A percentile compares a stretch with the other conserved stretches of the same genome.
Evolutionary conservation across 2,888 invertebrate species (phyloP).

Genomic region (Cyclophora punctaria): DNA sequence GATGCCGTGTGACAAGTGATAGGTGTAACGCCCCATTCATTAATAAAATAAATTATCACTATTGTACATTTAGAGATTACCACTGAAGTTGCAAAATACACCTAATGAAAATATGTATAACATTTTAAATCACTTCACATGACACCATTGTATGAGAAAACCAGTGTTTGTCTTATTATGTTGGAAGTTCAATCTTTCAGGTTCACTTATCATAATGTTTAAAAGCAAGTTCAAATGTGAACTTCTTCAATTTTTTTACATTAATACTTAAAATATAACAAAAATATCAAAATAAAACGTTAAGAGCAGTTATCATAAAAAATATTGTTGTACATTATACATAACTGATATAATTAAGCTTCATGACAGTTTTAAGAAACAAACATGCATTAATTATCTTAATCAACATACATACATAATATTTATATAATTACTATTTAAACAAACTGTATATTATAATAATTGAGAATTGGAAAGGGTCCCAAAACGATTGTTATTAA

Average conservation of each 20-base stretch:
- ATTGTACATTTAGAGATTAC: too few species aligned
- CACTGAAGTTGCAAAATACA: too few species aligned
- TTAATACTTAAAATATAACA: conserved; percentile 1
- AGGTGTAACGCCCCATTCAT: too few species aligned
- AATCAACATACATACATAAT: conserved; percentile 23
- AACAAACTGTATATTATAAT: conserved; percentile 51
- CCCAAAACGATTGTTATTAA: conserved; percentile 34
- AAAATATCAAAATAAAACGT: conserved; percentile 6
- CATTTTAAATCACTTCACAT: too few species aligned
- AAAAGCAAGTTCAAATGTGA: too few species aligned
- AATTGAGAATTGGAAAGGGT: conserved; percentile 52
- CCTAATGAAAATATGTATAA: too few species aligned
- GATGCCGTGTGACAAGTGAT: too few species aligned
- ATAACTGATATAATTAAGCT: conserved; percentile 13
- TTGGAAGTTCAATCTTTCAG: neutral
- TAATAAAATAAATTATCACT: too few species aligned
- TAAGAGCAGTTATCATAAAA: conserved; percentile 7
- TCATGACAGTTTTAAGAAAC: conserved; percentile 25
- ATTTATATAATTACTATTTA: conserved; percentile 36
- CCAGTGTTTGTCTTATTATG: neutral
- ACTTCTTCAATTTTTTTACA: neutral
- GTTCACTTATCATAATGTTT: too few species aligned
- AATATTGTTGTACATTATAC: neutral
- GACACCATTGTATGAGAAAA: too few species aligned
- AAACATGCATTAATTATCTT: conserved; percentile 38